phyloP scores from a whole-genome alignment of 2,113 vertebrate genomes.

The Indicator indicator region DNA sequence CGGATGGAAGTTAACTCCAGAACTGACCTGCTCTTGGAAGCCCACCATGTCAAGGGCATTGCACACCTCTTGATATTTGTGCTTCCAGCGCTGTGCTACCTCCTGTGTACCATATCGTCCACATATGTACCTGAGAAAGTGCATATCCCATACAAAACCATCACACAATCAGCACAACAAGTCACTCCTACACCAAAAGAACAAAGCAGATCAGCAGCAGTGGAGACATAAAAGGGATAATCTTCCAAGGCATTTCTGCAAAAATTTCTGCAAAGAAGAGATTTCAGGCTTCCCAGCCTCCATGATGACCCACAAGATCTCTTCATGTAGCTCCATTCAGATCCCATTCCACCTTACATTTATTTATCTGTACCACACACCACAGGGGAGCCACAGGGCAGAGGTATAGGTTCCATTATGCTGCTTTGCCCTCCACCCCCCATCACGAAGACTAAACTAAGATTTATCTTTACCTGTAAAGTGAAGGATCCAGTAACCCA shows the following conservation, averaged over 20 bases:
- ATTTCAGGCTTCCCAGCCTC: neutral
- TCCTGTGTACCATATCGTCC: constrained; percentile 61
- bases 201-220: neutral
- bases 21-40: constrained; percentile 80
- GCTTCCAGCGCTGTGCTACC: constrained; percentile 63
- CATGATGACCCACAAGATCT: neutral
- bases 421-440: neutral
- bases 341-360: neutral
- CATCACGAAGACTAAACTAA: neutral
- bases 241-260: neutral
- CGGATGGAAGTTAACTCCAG: neutral
- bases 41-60: constrained; percentile 84
- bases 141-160: neutral
- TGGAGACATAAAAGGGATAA: neutral
- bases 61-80: constrained; percentile 75
- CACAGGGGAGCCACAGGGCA: neutral
- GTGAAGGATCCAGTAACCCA: constrained; percentile 75
- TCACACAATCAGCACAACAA: neutral
- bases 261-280: neutral
- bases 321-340: neutral
- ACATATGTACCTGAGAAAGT: constrained; percentile 75
- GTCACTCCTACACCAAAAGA: neutral
- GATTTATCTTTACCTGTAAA: constrained; percentile 74
- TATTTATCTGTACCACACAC: neutral
- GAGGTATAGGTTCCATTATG: neutral